These are phyloP conservation scores for Poicephalus gulielmi DNA, from an alignment of 2,113 vertebrate genomes.

Conservation along the genomic window DNA sequence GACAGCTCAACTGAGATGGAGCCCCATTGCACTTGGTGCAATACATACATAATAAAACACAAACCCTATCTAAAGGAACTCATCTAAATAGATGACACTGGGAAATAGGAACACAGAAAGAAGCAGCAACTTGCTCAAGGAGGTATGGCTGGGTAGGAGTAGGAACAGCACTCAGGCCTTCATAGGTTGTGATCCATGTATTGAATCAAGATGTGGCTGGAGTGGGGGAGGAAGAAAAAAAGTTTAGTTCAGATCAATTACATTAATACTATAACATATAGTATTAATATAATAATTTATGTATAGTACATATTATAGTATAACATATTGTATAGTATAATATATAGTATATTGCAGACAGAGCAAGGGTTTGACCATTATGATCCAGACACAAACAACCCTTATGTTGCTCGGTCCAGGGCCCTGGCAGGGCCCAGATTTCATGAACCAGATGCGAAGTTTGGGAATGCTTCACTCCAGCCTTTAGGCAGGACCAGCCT, in stretches of 20 bases:
- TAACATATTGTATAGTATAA: background rate
- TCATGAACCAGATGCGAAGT: background rate
- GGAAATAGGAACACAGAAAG: background rate
- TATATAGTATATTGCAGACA: background rate
- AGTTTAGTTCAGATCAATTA: background rate
- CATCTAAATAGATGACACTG: background rate
- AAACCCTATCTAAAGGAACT: background rate
- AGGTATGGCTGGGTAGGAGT: background rate
- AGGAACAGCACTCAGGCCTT: background rate
- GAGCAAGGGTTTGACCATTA: background rate
- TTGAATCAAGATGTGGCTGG: background rate
- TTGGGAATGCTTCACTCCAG: background rate
- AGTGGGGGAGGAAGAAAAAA: background rate
- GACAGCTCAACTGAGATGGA: slow-evolving; percentile 21
- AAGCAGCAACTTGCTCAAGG: background rate
- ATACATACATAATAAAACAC: background rate
- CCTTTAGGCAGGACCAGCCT: background rate
- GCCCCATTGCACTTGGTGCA: background rate
- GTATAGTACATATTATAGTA: background rate
- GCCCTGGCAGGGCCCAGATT: background rate
- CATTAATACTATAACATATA: background rate
- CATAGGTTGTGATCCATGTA: background rate
- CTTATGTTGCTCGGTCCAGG: background rate
- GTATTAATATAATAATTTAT: background rate
- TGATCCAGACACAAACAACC: background rate